Percentiles rank a stretch among this genome's conserved stretches.
These are phyloP conservation scores for Ornithoptera priamus DNA, from an alignment of 2,888 invertebrate genomes.

Conservation along the genomic window DNA sequence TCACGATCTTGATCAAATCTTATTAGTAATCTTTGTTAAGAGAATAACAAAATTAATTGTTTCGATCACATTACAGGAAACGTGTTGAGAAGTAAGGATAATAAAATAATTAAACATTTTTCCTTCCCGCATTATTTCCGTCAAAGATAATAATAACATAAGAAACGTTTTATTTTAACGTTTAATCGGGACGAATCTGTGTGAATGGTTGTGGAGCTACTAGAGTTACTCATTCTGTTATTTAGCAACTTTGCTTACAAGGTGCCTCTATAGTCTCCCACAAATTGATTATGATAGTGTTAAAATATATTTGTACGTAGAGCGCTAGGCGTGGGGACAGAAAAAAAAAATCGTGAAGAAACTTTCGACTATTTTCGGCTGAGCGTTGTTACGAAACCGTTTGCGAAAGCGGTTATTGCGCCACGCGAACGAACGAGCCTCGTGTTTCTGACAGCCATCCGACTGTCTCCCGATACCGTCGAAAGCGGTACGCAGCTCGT, in stretches of 20 bases:
- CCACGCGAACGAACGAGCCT: conserved; percentile 41
- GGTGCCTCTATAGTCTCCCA: not conserved
- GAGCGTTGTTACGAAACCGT: conserved; percentile 59
- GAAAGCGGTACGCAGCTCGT: conserved; percentile 37
- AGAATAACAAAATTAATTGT: not conserved
- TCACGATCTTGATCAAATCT: not conserved
- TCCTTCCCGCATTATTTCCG: not conserved
- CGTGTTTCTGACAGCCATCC: conserved; percentile 42
- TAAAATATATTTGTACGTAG: conserved; percentile 33
- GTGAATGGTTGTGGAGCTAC: not conserved
- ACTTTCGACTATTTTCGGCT: conserved; percentile 71
- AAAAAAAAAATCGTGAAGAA: conserved; percentile 53
- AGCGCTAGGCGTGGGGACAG: conserved; percentile 50
- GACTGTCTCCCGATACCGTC: conserved; percentile 39
- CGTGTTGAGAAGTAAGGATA: not conserved
- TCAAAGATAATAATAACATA: not conserved
- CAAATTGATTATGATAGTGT: conserved; percentile 18
- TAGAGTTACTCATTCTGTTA: not conserved
- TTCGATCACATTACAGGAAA: not conserved
- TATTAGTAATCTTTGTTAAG: not conserved
- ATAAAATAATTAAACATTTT: not conserved
- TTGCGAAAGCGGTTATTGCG: conserved; percentile 71
- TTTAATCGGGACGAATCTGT: not conserved
- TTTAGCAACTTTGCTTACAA: not conserved
- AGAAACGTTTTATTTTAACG: not conserved